Evolutionary conservation across 1,140 invertebrate genomes (phyloP).

Genomic region (Bombus polaris): DNA sequence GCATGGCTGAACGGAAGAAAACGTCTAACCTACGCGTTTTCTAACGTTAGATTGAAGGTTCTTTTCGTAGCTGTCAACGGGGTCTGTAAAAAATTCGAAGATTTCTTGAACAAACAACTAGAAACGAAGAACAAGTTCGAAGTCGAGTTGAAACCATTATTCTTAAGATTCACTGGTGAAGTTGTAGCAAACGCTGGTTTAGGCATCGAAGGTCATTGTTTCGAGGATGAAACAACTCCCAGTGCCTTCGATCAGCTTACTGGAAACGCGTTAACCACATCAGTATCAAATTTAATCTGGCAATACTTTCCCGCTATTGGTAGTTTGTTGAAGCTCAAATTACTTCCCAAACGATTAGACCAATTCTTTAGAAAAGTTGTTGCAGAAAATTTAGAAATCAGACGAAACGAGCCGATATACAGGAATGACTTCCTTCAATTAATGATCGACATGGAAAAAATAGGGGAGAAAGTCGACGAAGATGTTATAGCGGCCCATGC

Average conservation of each 20-base stretch:
- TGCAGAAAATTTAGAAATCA: slow-evolving; percentile 16
- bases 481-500: slow-evolving; percentile 36
- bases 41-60: slow-evolving; percentile 55
- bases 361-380: slow-evolving; percentile 55
- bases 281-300: not conserved
- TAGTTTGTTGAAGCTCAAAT: not conserved
- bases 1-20: slow-evolving; percentile 54
- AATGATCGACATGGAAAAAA: slow-evolving; percentile 47
- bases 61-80: slow-evolving; percentile 22
- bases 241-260: slow-evolving; percentile 56
- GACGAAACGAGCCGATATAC: not conserved
- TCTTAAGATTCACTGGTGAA: slow-evolving; percentile 80
- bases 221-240: slow-evolving; percentile 34
- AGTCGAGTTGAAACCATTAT: slow-evolving; percentile 74
- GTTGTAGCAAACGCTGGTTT: slow-evolving; percentile 82
- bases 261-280: slow-evolving; percentile 48
- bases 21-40: slow-evolving; percentile 51
- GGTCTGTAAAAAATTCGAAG: slow-evolving; percentile 47
- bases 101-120: slow-evolving; percentile 47
- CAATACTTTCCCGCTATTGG: not conserved
- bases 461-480: slow-evolving; percentile 49
- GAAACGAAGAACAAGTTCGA: slow-evolving; percentile 38
- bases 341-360: slow-evolving; percentile 33
- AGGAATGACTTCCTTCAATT: slow-evolving; percentile 70
- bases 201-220: slow-evolving; percentile 75